Evolutionary conservation across 2,113 vertebrate species (phyloP).

Genomic region (Ovis canadensis): DNA sequence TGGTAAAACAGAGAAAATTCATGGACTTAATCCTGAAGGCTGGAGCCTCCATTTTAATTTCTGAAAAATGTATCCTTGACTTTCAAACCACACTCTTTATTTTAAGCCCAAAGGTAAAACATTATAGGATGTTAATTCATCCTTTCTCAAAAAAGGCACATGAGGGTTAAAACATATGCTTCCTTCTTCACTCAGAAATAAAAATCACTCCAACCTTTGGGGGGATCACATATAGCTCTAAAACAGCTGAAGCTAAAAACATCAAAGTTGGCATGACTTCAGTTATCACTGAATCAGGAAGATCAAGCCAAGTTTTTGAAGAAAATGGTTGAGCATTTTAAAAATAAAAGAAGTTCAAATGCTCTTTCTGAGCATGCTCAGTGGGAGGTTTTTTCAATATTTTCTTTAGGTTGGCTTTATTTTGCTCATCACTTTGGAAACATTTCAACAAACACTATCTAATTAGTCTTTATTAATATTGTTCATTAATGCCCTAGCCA

Average conservation of each 20-base stretch:
- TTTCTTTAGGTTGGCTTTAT: slow-evolving; percentile 62
- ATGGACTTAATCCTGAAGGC: neutral
- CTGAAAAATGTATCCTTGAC: slow-evolving; percentile 46
- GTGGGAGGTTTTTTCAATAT: slow-evolving; percentile 56
- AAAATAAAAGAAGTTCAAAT: slow-evolving; percentile 70
- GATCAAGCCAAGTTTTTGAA: slow-evolving; percentile 74
- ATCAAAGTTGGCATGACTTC: slow-evolving; percentile 73
- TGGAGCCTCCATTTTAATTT: slow-evolving; percentile 28
- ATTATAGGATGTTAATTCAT: slow-evolving; percentile 69
- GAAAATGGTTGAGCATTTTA: slow-evolving; percentile 73
- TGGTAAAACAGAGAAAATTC: slow-evolving; percentile 10
- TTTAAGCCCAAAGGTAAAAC: slow-evolving; percentile 64
- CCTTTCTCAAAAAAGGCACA: slow-evolving; percentile 69
- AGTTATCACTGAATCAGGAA: slow-evolving; percentile 64
- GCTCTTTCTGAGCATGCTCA: slow-evolving; percentile 63
- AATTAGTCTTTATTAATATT: slow-evolving; percentile 11
- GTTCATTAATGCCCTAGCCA: neutral
- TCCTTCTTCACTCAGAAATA: slow-evolving; percentile 68
- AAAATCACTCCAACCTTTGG: slow-evolving; percentile 70
- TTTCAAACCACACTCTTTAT: slow-evolving; percentile 54
- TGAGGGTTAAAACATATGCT: slow-evolving; percentile 75
- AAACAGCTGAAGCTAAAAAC: slow-evolving; percentile 75
- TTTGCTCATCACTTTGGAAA: slow-evolving; percentile 58
- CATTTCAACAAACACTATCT: slow-evolving; percentile 31
- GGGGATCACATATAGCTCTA: slow-evolving; percentile 72